Evolutionary conservation across 1,140 invertebrate species (phyloP), one percentile per base, ranked within the genome.

Genomic region (Hyles euphorbiae): DNA sequence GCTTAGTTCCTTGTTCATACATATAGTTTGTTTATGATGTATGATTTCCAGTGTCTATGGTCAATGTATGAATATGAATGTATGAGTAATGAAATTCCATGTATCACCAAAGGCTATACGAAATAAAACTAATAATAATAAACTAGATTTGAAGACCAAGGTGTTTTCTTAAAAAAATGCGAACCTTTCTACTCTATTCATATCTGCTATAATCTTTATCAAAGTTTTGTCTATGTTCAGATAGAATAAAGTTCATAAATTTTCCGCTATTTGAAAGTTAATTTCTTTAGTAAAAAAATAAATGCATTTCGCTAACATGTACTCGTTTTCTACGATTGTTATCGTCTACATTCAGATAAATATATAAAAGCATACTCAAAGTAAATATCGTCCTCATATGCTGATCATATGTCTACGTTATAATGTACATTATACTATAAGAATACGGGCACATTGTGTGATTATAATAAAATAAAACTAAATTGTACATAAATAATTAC

Each of bases 281-380:
- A 12, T 57, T 65, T 61, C 46, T 56, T 68, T 61, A 60, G 40
- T 60, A 57, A 71, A 65, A n/a, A 62, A 65, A 63, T 63, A 60
- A 56, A 67, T 58, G 65, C 70, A 73, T 36, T 70, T 72, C 73
- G 70, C 78, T 83, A 81, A 73, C 61, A 69, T 66, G 56, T 77
- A 74, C 58, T 78, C 61, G 46, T 72, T 67, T 72, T 77, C 80
- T 76, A 81, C 76, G 62, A 63, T 72, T 74, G 67, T 63, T 75
- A 65, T 77, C 61, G 57, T 78, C 83, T 84, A 87, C 81, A 67
- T 68, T 78, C 71, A 65, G 60, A 80, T 79, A 81, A 73, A 68
- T 79, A 83, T 22, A 22, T 78, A 83, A 74, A 87, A 88, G 85
- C 85, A 80, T 84, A 84, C 76, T 78, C 72, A 84, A 81, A 83